Conservation (phyloP, 2,888 invertebrate genomes). For the Platycheirus rosarum region DNA sequence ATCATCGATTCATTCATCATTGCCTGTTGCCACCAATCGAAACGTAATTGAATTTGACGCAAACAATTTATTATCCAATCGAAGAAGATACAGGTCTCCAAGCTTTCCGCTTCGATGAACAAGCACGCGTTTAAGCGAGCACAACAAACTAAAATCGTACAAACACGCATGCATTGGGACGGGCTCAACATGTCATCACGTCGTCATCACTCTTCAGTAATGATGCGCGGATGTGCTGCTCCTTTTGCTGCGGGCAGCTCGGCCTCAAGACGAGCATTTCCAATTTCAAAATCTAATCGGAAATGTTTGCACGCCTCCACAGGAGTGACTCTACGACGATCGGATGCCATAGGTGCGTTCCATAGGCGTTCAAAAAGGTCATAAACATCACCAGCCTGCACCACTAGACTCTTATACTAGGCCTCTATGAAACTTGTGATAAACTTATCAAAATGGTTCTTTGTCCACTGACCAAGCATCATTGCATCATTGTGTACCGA, state of each 20-base stretch:
- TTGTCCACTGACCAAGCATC: conserved; percentile 45
- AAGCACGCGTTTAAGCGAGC: conserved; percentile 34
- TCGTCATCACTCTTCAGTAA: conserved; percentile 55
- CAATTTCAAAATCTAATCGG: conserved; percentile 74
- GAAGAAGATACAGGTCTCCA: conserved; percentile 46
- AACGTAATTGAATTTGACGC: conserved; percentile 71
- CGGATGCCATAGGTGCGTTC: conserved; percentile 46
- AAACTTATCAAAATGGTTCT: conserved; percentile 65
- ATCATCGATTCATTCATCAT: conserved; percentile 60
- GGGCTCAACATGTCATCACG: conserved; percentile 63
- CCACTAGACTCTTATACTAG: conserved; percentile 1
- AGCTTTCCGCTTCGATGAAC: conserved; percentile 20
- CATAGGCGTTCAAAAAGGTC: conserved; percentile 43
- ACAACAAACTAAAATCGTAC: conserved; percentile 23
- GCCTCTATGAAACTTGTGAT: conserved; percentile 39
- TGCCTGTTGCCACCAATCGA: conserved; percentile 63
- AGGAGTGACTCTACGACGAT: conserved; percentile 31
- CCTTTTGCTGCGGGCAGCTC: conserved; percentile 52
- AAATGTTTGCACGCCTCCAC: conserved; percentile 72
- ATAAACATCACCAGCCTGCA: conserved; percentile 9
- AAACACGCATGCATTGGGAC: conserved; percentile 14
- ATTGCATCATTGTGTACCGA: conserved; percentile 16
- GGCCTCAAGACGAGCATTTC: conserved; percentile 40
- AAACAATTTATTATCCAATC: conserved; percentile 71
- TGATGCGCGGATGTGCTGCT: conserved; percentile 37